Conservation (phyloP, 2,888 invertebrate genomes). For the Euspilapteryx auroguttella region DNA sequence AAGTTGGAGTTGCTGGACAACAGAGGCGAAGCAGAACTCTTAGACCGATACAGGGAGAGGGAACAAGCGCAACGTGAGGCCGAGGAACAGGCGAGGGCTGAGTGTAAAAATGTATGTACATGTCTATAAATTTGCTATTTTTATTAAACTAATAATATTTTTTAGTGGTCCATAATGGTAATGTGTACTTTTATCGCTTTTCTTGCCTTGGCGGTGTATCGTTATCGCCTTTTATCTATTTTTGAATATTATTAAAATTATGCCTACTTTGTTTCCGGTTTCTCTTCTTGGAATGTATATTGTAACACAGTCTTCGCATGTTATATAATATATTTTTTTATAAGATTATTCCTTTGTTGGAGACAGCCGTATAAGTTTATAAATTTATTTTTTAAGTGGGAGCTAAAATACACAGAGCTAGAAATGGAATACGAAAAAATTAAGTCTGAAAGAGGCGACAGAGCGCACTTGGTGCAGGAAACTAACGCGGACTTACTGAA, state of each 20-base stretch:
- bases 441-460: slow-evolving; percentile 28
- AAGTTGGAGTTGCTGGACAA: slow-evolving; percentile 30
- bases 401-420: slow-evolving; percentile 35
- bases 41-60: slow-evolving; percentile 30
- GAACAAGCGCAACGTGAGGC: slow-evolving; percentile 30
- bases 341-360: no score
- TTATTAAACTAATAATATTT: background rate
- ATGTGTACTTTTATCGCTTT: no score
- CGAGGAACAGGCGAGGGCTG: slow-evolving; percentile 26
- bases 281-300: no score
- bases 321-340: no score
- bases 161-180: background rate
- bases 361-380: no score
- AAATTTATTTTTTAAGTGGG: slow-evolving; percentile 19
- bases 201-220: no score
- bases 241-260: no score
- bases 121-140: background rate
- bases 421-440: slow-evolving; percentile 43
- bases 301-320: no score
- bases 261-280: no score
- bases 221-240: no score
- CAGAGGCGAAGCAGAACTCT: slow-evolving; percentile 24
- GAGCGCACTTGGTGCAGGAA: slow-evolving; percentile 37
- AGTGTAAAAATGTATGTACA: slow-evolving; percentile 31
- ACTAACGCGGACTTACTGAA: slow-evolving; percentile 36